Evolutionary conservation across 2,113 vertebrate species (phyloP), one percentile per base, ranked within the genome.

Genomic region (Eudyptes chrysolophus): DNA sequence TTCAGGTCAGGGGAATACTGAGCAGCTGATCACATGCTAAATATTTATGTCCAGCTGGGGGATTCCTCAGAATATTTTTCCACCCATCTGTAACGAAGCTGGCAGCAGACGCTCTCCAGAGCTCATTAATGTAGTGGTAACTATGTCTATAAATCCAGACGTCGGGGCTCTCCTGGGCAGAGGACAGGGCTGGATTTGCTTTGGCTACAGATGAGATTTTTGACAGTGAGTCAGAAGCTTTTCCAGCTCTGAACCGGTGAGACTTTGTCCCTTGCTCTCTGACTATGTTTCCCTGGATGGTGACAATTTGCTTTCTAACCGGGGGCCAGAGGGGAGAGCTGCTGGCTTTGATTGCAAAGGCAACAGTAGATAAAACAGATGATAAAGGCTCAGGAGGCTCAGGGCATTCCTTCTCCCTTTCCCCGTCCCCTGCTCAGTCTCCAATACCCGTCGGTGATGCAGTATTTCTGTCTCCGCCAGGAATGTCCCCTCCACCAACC

Each of bases 1-100:
- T 95, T 94, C 79, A 74, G 68, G 92, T 57, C 82, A 75, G 60
- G 70, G 82, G 88, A 85, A 86, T 62, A 62, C 57, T 30, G 52
- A 95, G 62, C 76, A 92, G 85, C 58, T 92, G 78, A 88, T 94
- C 38, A 36, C 66, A 32, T 46, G 81, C 72, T 94, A 94, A 95
- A 88, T 94, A 90, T 94, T 94, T 85, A 94, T 88, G 66, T 52
- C 70, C 90, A 87, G 85, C 90, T 95, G 85, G 82, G 75, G 66
- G 44, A 78, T 83, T 90, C 65, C 68, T 72, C 1, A 2, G 72
- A 74, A 80, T 34, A 24, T 78, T 92, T 83, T 86, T 69, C 60
- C 38, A 26, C 25, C 74, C 86, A 20, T 84, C 44, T 36, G 65
- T 87, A 81, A 87, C 27, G 68, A 89, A 70, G 44, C 52, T 49